A percentile compares a stretch with the other conserved stretches of the same genome.
phyloP scores from a whole-genome alignment of 2,888 invertebrate species.

The Agrochola litura region DNA sequence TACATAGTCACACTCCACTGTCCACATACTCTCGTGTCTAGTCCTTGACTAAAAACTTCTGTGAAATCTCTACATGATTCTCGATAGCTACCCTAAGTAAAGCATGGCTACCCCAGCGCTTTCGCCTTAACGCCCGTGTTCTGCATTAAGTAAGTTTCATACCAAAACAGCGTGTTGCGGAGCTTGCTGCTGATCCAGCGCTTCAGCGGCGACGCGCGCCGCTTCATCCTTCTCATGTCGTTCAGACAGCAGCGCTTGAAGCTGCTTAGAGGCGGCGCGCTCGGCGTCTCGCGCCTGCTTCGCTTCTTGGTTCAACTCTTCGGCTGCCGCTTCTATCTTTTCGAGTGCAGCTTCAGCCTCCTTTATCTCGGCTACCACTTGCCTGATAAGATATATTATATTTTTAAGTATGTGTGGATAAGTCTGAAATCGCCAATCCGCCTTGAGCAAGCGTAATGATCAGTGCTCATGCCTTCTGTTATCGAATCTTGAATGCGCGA shows the following conservation, averaged over 20 bases:
- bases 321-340: conserved; percentile 76
- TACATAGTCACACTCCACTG: too few species aligned
- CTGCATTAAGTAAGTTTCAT: conserved; percentile 48
- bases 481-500: background rate
- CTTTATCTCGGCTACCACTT: conserved; percentile 80
- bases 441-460: background rate
- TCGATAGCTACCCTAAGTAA: too few species aligned
- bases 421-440: background rate
- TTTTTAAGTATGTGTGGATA: background rate
- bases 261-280: conserved; percentile 76
- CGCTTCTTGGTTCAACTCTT: conserved; percentile 78
- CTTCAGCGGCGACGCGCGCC: conserved; percentile 75
- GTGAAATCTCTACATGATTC: too few species aligned
- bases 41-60: too few species aligned
- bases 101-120: background rate
- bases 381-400: conserved; percentile 66
- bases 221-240: conserved; percentile 76
- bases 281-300: conserved; percentile 79
- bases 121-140: background rate
- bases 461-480: background rate
- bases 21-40: too few species aligned
- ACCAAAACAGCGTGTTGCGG: conserved; percentile 80
- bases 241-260: conserved; percentile 78
- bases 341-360: conserved; percentile 76
- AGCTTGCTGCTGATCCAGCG: conserved; percentile 76